Evolutionary conservation across 1,140 invertebrate species (phyloP).

Genomic region (Mercenaria mercenaria): DNA sequence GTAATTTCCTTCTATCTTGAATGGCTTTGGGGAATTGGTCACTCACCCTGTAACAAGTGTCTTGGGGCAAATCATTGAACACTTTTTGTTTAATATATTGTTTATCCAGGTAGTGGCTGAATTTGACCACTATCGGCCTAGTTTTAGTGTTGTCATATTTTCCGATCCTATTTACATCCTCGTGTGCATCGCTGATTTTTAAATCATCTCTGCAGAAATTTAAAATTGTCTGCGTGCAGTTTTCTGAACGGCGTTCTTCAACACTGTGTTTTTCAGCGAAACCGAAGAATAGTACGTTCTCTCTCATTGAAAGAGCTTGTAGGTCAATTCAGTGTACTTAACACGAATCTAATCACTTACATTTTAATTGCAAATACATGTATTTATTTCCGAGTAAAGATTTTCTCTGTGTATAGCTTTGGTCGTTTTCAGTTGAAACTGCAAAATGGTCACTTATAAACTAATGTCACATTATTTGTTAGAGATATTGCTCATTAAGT

Average conservation of each 20-base stretch:
- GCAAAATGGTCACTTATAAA: too few species aligned
- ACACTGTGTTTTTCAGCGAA: not conserved
- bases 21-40: not conserved
- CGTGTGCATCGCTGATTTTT: not conserved
- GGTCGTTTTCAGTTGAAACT: too few species aligned
- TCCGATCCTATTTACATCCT: not conserved
- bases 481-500: too few species aligned
- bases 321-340: too few species aligned
- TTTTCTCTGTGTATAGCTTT: too few species aligned
- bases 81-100: not conserved
- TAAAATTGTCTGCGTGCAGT: not conserved
- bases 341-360: too few species aligned
- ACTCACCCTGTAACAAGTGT: not conserved
- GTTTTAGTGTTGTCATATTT: not conserved
- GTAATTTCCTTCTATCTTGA: not conserved
- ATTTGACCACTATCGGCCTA: conserved; percentile 1
- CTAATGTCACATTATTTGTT: too few species aligned
- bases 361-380: too few species aligned
- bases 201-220: not conserved
- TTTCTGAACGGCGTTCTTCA: not conserved
- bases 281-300: not conserved
- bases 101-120: not conserved
- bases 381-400: too few species aligned
- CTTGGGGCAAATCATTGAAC: not conserved
- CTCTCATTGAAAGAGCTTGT: not conserved